Base-by-base conservation (phyloP, 2,888 invertebrate genomes). In the Mesorhabditis spiculigera region DNA sequence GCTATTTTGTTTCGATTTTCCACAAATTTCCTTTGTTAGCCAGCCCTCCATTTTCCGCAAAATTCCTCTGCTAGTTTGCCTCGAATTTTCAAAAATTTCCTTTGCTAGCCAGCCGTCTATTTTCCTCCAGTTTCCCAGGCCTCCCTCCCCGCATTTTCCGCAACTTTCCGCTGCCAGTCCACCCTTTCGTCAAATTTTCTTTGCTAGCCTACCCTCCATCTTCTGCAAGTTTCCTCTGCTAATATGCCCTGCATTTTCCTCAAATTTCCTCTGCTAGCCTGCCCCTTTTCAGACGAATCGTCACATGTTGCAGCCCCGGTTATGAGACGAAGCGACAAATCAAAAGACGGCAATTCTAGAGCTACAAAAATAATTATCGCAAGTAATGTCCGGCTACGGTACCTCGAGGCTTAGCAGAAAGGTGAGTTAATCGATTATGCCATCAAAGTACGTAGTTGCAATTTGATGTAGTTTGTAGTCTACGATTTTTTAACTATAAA, bases 401-500 rank as follows among this genome's bases (percentile, higher is more conserved):
- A n/a, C 58, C 8, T 50, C 58, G n/a, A 10, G 58, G 8, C 58
- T 50, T 50, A 50, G 10, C 2, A 50, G 58, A 3, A 50, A 50
- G 58, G 58, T 50, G n/a, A 28, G 28, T 28, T 1, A 28, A 28
- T 28, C 28, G 28, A 28, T 28, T 28, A 28, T 28, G 28, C 28
- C 28, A 28, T 1, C n/a, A 50, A 50, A 50, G n/a, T 50, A 50
- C 8, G 58, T 10, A 50, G 8, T 50, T 50, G n/a, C 28, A 28
- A 28, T 28, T 28, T 1, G 28, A 3, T 28, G 28, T 28, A 28
- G 28, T 28, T 28, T 28, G 28, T 28, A 28, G 28, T 28, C 28
- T 28, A 50, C 8, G 10, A 50, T 13, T 50, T 10, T 13, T 13
- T 13, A 50, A 50, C 58, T 13, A 50, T 50, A 73, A 73, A 73